Percentiles rank a stretch among this genome's conserved stretches.
These are phyloP conservation scores for Penaeus monodon DNA, from an alignment of 2,888 invertebrate genomes.

Conservation along the genomic window DNA sequence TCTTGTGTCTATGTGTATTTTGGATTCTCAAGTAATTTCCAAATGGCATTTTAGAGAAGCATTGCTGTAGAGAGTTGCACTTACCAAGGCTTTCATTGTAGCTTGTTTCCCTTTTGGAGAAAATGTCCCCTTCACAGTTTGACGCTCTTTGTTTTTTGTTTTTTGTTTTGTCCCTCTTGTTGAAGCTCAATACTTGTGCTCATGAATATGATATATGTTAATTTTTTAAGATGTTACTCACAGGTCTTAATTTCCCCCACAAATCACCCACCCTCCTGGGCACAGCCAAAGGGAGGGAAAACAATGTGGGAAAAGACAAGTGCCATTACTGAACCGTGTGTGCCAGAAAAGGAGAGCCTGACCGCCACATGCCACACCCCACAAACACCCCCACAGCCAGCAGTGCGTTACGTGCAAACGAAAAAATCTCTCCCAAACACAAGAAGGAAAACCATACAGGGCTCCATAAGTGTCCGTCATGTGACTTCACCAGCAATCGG, in stretches of 20 bases:
- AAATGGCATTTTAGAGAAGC: too few species aligned
- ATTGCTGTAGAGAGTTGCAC: too few species aligned
- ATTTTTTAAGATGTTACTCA: too few species aligned
- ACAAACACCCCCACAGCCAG: slow-evolving; percentile 38
- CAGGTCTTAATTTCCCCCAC: not conserved
- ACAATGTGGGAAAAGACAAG: not conserved
- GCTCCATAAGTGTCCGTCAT: slow-evolving; percentile 34
- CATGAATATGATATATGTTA: too few species aligned
- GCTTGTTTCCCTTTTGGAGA: too few species aligned
- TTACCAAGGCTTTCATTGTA: too few species aligned
- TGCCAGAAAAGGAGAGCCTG: slow-evolving; percentile 42
- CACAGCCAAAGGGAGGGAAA: not conserved
- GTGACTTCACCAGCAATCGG: slow-evolving; percentile 38
- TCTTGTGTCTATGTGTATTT: too few species aligned
- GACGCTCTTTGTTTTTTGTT: too few species aligned
- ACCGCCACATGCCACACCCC: slow-evolving; percentile 45
- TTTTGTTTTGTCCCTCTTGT: too few species aligned
- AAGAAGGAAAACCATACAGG: slow-evolving; percentile 22
- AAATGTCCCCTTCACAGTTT: too few species aligned
- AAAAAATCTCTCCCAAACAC: slow-evolving; percentile 34
- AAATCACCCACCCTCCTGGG: slow-evolving; percentile 1
- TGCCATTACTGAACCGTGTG: slow-evolving; percentile 30
- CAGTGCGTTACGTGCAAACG: slow-evolving; percentile 28
- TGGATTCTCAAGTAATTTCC: too few species aligned
- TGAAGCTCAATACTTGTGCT: too few species aligned